These are phyloP conservation scores for Fundulus diaphanus DNA, from an alignment of 2,797 vertebrate genomes.

Conservation along the genomic window DNA sequence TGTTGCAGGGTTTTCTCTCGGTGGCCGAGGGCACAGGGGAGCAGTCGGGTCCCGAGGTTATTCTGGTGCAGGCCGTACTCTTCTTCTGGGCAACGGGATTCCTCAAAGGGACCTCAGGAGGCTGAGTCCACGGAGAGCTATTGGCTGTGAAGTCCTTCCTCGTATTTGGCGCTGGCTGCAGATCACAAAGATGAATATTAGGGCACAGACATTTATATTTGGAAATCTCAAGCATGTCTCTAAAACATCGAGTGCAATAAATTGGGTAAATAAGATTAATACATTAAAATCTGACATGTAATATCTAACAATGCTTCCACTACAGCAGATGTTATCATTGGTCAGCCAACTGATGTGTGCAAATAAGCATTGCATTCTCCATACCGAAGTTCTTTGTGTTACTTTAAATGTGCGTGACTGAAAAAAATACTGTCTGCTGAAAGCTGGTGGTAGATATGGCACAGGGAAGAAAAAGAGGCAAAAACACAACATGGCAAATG, in stretches of 20 bases:
- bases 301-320: neutral
- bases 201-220: neutral
- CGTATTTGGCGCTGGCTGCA: conserved; percentile 51
- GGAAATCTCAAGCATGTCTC: neutral
- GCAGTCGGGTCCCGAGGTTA: conserved; percentile 15
- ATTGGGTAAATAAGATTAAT: neutral
- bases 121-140: conserved; percentile 7
- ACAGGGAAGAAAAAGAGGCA: neutral
- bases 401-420: neutral
- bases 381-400: neutral
- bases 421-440: neutral
- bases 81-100: conserved; percentile 19
- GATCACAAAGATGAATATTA: conserved; percentile 28
- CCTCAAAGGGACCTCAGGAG: conserved; percentile 56
- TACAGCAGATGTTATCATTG: neutral
- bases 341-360: neutral
- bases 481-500: neutral
- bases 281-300: no score
- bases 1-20: neutral
- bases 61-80: conserved; percentile 34
- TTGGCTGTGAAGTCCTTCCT: conserved; percentile 26
- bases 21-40: neutral
- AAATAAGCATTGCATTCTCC: neutral
- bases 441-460: neutral
- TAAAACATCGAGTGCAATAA: neutral